A percentile compares a stretch with the other conserved stretches of the same genome.
Conservation (phyloP, 2,113 vertebrate species). For the Burhinus oedicnemus region DNA sequence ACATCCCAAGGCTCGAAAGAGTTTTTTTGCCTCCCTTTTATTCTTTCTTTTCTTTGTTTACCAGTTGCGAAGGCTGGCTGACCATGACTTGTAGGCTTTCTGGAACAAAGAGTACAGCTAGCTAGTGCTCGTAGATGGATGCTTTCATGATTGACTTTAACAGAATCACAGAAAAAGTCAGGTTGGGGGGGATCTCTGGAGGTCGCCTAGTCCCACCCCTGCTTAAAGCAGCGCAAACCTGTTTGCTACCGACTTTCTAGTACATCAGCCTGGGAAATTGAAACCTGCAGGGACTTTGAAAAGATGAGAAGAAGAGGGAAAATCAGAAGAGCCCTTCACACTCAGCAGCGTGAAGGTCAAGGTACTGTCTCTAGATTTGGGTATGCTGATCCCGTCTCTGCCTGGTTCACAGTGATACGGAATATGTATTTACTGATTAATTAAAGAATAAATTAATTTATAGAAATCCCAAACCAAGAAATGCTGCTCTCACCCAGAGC, state of each 20-base stretch:
- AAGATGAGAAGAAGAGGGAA: neutral
- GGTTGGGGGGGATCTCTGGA: neutral
- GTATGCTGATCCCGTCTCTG: neutral
- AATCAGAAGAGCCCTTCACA: neutral
- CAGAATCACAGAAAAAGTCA: neutral
- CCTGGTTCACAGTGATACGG: neutral
- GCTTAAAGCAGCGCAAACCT: neutral
- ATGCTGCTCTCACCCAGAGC: neutral
- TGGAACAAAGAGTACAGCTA: neutral
- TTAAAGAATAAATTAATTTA: neutral
- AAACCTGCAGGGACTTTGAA: neutral
- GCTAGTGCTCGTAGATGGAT: neutral
- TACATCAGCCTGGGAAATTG: neutral
- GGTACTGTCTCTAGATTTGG: neutral
- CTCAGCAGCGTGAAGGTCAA: neutral
- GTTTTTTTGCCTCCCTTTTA: neutral
- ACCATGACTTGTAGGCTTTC: neutral
- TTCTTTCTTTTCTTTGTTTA: conserved; percentile 30
- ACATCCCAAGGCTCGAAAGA: neutral
- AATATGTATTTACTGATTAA: neutral
- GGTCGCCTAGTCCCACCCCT: neutral
- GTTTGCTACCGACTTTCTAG: neutral
- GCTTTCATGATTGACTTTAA: neutral
- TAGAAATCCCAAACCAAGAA: neutral
- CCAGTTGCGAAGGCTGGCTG: neutral